Conservation (phyloP, 2,113 vertebrate genomes). For the Stercorarius parasiticus region DNA sequence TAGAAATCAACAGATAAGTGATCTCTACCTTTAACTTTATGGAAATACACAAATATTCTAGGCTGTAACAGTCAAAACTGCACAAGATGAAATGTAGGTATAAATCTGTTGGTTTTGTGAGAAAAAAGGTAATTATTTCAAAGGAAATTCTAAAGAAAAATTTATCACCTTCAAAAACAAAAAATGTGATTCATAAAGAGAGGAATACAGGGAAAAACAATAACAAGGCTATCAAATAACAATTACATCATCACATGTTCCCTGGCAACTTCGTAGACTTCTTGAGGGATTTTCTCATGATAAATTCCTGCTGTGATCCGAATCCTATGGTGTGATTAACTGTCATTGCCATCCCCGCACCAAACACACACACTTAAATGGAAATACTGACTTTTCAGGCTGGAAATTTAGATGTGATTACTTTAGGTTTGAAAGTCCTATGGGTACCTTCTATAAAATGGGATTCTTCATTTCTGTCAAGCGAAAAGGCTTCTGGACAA, state of each 20-base stretch:
- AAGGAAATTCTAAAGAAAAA: neutral
- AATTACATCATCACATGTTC: neutral
- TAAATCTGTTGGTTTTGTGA: neutral
- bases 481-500: neutral
- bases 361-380: neutral
- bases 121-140: neutral
- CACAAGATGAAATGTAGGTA: neutral
- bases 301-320: neutral
- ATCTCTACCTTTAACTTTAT: neutral
- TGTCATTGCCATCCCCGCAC: neutral
- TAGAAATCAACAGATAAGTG: neutral
- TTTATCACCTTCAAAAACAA: neutral
- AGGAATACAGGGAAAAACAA: neutral
- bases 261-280: neutral
- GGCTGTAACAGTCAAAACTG: neutral
- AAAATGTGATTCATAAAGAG: neutral
- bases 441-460: neutral
- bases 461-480: neutral
- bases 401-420: neutral
- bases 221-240: neutral
- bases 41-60: neutral
- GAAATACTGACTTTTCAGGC: neutral
- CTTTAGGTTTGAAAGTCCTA: neutral
- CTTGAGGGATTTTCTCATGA: neutral
- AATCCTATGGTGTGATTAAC: neutral